Evolutionary conservation across 2,797 vertebrate genomes (phyloP), one percentile per base, ranked within the genome.

Genomic region (Neosalanx taihuensis): DNA sequence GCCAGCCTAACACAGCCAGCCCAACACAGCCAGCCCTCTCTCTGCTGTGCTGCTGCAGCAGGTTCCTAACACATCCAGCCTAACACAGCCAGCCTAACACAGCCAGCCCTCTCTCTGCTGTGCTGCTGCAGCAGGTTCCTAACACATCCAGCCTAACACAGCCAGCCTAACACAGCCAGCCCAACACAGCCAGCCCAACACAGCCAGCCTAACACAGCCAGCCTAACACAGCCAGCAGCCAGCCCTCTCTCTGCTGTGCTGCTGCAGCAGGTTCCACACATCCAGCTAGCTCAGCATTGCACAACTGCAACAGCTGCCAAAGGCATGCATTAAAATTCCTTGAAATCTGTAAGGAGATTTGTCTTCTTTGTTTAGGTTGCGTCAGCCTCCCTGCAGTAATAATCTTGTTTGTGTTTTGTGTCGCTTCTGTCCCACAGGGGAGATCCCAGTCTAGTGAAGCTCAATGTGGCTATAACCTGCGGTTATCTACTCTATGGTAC

Each of bases 401-500:
- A n/a, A 26, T 53, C 20, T 61, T 58, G 20, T 60, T 5, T 53
- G n/a, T 3, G 17, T 46, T 51, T 7, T 57, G 30, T 31, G 30
- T 20, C 49, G 12, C 10, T 17, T 63, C 71, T 81, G 3, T 71
- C 82, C 76, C 75, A 53, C 82, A 94, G 92, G 92, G 93, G 92
- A 5, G 93, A 94, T 62, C 94, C 92, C 68, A 69, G 80, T 23
- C 79, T 93, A 9, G 92, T 94, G 66, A 95, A 93, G 78, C 80
- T 94, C 31, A 94, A 94, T 71, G 92, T 94, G 73, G 93, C 93
- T 84, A 93, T 94, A 81, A 93, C 93, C 53, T 94, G 91, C 88
- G 93, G 93, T 73, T 95, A 95, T 88, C 89, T 94, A 69, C 82
- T 93, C 18, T 93, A 92, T n/a, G 93, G 93, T 94, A 88, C 6